A percentile compares a stretch with the other conserved stretches of the same genome.
Conservation (phyloP, 2,113 vertebrate genomes). For the Hystrix cristata region DNA sequence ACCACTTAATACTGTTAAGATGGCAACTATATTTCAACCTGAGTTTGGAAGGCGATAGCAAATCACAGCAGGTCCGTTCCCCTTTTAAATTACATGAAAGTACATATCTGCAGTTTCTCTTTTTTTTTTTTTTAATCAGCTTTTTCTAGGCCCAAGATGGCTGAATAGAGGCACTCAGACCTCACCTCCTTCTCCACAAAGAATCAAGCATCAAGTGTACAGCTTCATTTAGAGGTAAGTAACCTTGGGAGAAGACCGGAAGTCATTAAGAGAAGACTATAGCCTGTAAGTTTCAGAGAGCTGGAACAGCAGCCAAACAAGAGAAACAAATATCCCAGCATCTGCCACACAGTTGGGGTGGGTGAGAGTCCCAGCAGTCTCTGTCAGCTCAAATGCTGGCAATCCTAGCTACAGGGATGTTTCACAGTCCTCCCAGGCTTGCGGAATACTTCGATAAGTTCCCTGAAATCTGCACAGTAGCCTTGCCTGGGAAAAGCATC, state of each 20-base stretch:
- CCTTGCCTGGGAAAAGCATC: neutral
- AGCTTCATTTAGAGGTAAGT: neutral
- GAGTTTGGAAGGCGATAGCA: neutral
- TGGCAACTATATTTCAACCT: neutral
- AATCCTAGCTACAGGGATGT: neutral
- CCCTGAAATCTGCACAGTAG: neutral
- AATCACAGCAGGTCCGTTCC: neutral
- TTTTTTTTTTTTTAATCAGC: neutral
- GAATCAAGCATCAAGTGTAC: too few relatives aligned
- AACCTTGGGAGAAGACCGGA: accelerated
- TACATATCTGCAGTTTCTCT: neutral
- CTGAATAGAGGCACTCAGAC: neutral
- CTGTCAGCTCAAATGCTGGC: neutral
- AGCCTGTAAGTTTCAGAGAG: neutral
- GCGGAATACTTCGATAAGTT: too few relatives aligned
- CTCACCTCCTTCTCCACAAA: neutral
- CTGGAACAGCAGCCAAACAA: accelerated
- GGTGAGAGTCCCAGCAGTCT: neutral
- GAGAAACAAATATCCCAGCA: neutral
- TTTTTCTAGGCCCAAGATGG: neutral
- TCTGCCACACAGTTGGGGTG: too few relatives aligned
- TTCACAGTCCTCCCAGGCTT: neutral
- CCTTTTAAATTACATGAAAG: neutral
- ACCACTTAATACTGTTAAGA: neutral
- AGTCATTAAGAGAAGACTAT: neutral